Conservation (phyloP, 2,888 invertebrate species). For the Microdon myrmicae region DNA sequence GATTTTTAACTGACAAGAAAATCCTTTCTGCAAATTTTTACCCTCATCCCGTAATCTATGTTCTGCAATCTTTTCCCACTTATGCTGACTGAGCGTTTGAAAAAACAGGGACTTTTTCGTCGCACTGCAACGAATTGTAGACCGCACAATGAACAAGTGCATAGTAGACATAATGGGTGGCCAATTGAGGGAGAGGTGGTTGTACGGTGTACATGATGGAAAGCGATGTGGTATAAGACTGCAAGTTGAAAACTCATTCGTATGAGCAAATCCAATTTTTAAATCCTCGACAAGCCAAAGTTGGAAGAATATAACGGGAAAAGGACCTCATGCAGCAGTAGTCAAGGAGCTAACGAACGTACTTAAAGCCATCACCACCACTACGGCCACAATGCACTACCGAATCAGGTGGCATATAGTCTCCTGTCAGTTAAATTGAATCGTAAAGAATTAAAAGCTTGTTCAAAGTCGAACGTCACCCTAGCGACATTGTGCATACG, state of each 20-base stretch:
- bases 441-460: conserved; percentile 2
- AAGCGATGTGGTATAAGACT: background rate
- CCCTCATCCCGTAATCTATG: background rate
- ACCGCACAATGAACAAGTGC: too few species aligned
- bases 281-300: conserved; percentile 27
- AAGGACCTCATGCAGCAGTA: conserved; percentile 11
- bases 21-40: conserved; percentile 46
- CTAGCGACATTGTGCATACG: background rate
- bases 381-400: too few species aligned
- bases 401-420: conserved; percentile 46
- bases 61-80: conserved; percentile 36
- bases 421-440: conserved; percentile 26
- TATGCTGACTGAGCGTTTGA: conserved; percentile 48
- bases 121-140: too few species aligned
- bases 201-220: too few species aligned
- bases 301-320: conserved; percentile 32
- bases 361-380: conserved; percentile 8
- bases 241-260: conserved; percentile 35
- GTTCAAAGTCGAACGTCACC: too few species aligned
- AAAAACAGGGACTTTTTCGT: too few species aligned
- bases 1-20: conserved; percentile 44
- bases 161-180: too few species aligned
- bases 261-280: conserved; percentile 46
- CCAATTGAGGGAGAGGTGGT: too few species aligned
- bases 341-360: conserved; percentile 8